These are phyloP conservation scores for Zeugodacus cucurbitae DNA, from an alignment of 1,140 invertebrate genomes.

Conservation along the genomic window DNA sequence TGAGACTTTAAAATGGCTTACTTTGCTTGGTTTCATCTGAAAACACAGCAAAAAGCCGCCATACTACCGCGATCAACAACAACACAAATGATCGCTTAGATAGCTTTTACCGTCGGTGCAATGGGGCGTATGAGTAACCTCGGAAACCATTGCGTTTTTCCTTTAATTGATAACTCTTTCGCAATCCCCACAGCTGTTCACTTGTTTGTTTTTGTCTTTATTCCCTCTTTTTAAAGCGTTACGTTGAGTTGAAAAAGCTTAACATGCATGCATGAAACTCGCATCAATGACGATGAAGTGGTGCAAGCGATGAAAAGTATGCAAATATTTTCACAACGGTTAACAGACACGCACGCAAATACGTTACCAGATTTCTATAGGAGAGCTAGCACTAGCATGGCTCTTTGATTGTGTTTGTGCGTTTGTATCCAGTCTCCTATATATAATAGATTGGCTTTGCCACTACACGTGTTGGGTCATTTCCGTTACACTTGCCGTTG, in stretches of 20 bases:
- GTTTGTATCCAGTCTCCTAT: neutral
- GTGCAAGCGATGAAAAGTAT: neutral
- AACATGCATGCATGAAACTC: too few relatives aligned
- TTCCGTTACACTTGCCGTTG: constrained; percentile 1
- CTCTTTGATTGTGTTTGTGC: neutral
- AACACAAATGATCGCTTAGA: neutral
- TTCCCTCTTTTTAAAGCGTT: neutral
- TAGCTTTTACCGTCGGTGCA: neutral
- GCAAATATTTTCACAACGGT: too few relatives aligned
- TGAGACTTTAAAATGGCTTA: neutral
- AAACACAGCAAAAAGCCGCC: neutral
- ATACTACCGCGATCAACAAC: too few relatives aligned
- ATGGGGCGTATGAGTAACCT: neutral
- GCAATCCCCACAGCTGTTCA: neutral
- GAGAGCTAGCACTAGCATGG: too few relatives aligned
- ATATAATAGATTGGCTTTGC: neutral
- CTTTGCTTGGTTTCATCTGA: neutral
- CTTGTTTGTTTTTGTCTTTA: neutral
- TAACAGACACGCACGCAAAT: neutral
- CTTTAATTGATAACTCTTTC: neutral
- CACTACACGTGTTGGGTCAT: neutral
- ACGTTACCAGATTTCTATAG: too few relatives aligned
- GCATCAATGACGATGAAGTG: neutral
- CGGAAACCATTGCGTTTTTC: neutral
- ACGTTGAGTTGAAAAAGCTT: neutral